Base-by-base conservation (phyloP, 2,797 vertebrate genomes). In the Gallirallus australis region DNA sequence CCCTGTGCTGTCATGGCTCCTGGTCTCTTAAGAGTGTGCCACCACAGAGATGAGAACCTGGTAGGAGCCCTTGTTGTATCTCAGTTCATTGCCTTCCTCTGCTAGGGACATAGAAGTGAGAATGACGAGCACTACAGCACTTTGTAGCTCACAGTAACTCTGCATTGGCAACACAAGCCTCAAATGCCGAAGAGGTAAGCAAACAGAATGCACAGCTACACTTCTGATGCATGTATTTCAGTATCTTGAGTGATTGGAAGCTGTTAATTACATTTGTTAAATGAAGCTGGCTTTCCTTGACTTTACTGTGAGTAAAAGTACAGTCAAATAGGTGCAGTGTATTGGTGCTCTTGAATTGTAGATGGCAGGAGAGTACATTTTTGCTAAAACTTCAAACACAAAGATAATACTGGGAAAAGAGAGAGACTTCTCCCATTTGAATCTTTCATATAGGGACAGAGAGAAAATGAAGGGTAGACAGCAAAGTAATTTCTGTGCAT, bases 1-100 rank as follows among this genome's bases (percentile, higher is more conserved):
- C 69, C 72, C 40, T 66, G 45, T 85, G 88, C 73, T 97, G 81
- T 84, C 63, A 8, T 59, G 94, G 90, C 92, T 97, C 59, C 56
- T 92, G 90, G n/a, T 88, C 77, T 88, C 57, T 80, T 80, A 16
- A 30, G 54, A 52, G 45, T 13, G 33, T 78, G 72, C 76, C 3
- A 19, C 63, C 77, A 8, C 59, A 25, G 59, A 59, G 54, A 73
- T 23, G 47, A 70, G 86, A 90, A 21, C 54, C 47, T 86, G 53
- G 31, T 69, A 52, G 68, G 63, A 89, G 70, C 66, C 86, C 81
- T 24, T 84, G 70, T 68, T 80, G 83, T 60, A 47, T 50, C 33
- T 78, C 63, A 28, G 73, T 42, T 90, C 66, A 6, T 66, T 86
- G 59, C 73, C 33, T 92, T 47, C 15, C 54, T 75, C 37, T 75